Conservation (phyloP, 1,140 invertebrate species). For the Chironomus tepperi region DNA sequence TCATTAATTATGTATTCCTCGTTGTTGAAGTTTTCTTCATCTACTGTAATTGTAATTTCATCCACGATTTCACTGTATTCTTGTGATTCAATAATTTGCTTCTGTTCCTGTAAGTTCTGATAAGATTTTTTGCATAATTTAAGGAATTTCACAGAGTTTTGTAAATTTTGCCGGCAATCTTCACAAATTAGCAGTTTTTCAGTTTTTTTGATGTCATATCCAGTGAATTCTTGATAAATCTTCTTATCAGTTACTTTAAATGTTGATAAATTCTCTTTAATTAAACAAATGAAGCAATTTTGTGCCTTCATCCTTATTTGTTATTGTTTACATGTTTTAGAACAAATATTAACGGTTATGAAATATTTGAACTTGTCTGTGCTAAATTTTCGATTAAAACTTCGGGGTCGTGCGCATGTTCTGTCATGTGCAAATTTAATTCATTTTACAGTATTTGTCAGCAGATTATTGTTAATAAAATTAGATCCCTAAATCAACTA, state of each 20-base stretch:
- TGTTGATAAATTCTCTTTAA: neutral
- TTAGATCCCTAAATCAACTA: too few species aligned
- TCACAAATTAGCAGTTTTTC: neutral
- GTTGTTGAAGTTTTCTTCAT: neutral
- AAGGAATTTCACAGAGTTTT: neutral
- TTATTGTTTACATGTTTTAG: neutral
- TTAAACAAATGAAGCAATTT: neutral
- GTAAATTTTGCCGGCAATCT: neutral
- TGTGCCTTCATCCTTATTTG: neutral
- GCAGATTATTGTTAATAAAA: too few species aligned
- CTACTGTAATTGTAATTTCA: neutral
- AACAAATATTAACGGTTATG: too few species aligned
- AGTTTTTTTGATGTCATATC: neutral
- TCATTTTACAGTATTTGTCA: too few species aligned
- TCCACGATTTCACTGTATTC: neutral
- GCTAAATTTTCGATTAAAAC: too few species aligned
- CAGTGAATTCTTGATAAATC: neutral
- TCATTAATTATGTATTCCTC: neutral
- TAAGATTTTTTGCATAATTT: neutral
- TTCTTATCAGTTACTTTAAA: neutral
- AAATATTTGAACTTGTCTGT: neutral
- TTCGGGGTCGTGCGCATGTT: too few species aligned
- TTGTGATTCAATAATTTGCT: neutral
- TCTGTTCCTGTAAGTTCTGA: neutral
- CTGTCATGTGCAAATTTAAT: too few species aligned